Conservation (phyloP, 1,140 invertebrate species). For the Wiebesia pumilae region DNA sequence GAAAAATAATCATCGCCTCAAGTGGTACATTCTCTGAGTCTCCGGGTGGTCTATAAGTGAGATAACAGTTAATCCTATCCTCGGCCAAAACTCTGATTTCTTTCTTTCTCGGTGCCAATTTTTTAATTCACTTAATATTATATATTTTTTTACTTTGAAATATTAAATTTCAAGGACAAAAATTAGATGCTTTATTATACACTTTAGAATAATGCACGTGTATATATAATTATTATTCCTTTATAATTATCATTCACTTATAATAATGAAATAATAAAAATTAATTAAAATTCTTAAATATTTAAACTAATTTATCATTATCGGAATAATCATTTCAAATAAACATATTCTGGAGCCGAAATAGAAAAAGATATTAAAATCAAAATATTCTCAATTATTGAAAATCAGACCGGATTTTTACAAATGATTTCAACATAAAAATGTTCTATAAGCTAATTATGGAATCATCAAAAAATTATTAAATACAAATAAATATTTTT, state of each 20-base stretch:
- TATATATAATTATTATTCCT: not conserved
- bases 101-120: not conserved
- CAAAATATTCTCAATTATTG: too few species aligned
- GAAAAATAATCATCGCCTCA: slow-evolving; percentile 11
- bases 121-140: not conserved
- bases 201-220: not conserved
- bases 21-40: not conserved
- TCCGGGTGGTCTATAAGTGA: slow-evolving; percentile 14
- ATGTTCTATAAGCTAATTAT: too few species aligned
- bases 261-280: not conserved
- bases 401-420: too few species aligned
- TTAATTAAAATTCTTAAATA: not conserved
- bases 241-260: not conserved
- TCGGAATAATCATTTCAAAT: too few species aligned
- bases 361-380: too few species aligned
- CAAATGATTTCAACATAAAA: too few species aligned
- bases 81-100: not conserved
- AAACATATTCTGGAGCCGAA: too few species aligned
- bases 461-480: too few species aligned
- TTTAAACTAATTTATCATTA: too few species aligned
- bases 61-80: not conserved
- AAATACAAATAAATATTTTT: too few species aligned
- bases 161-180: not conserved
- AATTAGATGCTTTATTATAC: not conserved
- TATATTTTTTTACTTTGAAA: not conserved